Conservation (phyloP, 2,888 invertebrate species). For the Hemistola chrysoprasaria region DNA sequence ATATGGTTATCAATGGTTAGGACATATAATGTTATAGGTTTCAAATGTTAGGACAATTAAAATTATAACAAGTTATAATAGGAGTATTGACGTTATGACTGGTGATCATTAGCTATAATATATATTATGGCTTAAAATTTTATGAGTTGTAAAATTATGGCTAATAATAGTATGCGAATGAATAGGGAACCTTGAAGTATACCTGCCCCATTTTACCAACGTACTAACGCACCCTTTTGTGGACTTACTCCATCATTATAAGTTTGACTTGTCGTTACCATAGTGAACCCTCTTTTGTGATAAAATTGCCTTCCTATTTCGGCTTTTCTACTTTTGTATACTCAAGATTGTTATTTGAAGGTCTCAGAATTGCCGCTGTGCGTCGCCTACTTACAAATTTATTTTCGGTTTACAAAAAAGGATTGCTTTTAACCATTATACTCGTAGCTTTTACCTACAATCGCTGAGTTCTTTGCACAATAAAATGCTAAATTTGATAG, state of each 20-base stretch:
- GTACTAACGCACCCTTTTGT: constrained; percentile 12
- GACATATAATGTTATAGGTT: too few species aligned
- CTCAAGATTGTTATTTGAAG: constrained; percentile 19
- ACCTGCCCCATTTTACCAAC: constrained; percentile 16
- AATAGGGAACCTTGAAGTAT: too few species aligned
- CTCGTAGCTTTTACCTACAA: constrained; percentile 3
- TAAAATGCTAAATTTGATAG: too few species aligned
- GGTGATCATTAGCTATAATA: too few species aligned
- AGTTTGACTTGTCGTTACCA: constrained; percentile 38
- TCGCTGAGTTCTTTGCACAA: background rate
- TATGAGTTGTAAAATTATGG: too few species aligned
- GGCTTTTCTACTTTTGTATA: constrained; percentile 11
- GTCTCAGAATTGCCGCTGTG: constrained; percentile 10
- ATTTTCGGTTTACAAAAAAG: constrained; percentile 3
- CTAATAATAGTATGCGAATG: too few species aligned
- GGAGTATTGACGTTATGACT: too few species aligned
- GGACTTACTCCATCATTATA: constrained; percentile 41
- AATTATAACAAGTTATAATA: too few species aligned
- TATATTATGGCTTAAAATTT: too few species aligned
- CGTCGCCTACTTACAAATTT: background rate
- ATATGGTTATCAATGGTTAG: too few species aligned
- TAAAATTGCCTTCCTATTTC: constrained; percentile 30
- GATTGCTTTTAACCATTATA: constrained; percentile 1
- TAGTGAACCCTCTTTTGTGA: constrained; percentile 24
- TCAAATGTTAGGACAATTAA: too few species aligned